Percentiles rank a stretch among this genome's conserved stretches.
phyloP scores from a whole-genome alignment of 2,797 vertebrate species.

The Todus mexicanus region DNA sequence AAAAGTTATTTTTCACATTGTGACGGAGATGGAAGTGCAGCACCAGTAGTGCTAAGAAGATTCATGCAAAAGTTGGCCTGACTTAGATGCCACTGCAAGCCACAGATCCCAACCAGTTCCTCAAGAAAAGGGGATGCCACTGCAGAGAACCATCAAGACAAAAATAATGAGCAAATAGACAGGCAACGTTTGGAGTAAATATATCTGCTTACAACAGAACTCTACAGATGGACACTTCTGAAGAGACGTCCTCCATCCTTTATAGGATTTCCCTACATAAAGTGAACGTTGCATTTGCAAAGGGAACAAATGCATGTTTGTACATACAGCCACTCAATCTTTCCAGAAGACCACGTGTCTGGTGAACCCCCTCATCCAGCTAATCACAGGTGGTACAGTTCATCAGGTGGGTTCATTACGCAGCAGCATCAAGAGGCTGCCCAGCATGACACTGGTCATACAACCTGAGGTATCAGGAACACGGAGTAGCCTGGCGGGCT shows the following conservation, averaged over 20 bases:
- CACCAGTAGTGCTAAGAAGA: neutral
- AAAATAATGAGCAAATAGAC: neutral
- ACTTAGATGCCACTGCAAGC: neutral
- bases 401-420: neutral
- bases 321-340: neutral
- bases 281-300: neutral
- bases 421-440: slow-evolving; percentile 10
- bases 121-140: neutral
- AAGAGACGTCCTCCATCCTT: neutral
- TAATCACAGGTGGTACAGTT: neutral
- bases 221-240: neutral
- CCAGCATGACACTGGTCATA: neutral
- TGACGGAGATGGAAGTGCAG: neutral
- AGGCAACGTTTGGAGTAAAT: neutral
- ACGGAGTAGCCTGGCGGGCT: neutral
- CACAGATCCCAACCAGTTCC: neutral
- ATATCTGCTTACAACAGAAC: neutral
- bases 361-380: neutral
- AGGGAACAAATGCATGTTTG: neutral
- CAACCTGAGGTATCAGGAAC: neutral
- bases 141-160: neutral
- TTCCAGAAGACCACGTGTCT: neutral
- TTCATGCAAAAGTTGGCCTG: neutral
- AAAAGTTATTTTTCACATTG: neutral
- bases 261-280: neutral